Evolutionary conservation across 1,140 invertebrate genomes (phyloP).

Genomic region (Octopus bimaculoides): DNA sequence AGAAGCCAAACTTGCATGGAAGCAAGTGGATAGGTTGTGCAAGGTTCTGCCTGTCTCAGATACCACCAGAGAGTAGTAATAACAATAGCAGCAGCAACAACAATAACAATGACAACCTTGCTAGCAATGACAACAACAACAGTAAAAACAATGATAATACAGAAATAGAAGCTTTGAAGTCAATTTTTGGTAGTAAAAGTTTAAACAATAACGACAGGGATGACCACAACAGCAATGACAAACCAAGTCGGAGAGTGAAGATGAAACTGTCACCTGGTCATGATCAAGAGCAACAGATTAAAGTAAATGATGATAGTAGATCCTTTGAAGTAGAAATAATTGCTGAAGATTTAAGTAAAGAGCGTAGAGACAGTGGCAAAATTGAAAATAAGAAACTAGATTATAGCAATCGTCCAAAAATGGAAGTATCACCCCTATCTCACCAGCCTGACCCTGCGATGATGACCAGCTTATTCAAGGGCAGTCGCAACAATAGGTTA

Average conservation of each 20-base stretch:
- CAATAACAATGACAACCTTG: conserved; percentile 10
- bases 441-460: neutral
- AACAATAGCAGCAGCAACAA: conserved; percentile 14
- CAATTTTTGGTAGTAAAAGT: too few relatives aligned
- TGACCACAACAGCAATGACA: too few relatives aligned
- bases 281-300: neutral
- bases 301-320: neutral
- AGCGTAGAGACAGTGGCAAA: neutral
- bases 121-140: neutral
- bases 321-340: neutral
- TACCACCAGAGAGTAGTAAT: neutral
- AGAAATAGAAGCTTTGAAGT: too few relatives aligned
- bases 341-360: neutral
- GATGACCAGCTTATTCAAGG: too few relatives aligned
- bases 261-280: neutral
- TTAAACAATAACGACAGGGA: too few relatives aligned
- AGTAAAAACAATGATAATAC: neutral
- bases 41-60: neutral
- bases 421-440: neutral
- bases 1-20: neutral
- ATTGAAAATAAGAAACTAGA: neutral
- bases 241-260: too few relatives aligned
- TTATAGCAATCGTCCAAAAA: neutral
- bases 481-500: too few relatives aligned
- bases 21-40: conserved; percentile 13